phyloP scores from a whole-genome alignment of 2,888 invertebrate species.

The Drosophila mimica region DNA sequence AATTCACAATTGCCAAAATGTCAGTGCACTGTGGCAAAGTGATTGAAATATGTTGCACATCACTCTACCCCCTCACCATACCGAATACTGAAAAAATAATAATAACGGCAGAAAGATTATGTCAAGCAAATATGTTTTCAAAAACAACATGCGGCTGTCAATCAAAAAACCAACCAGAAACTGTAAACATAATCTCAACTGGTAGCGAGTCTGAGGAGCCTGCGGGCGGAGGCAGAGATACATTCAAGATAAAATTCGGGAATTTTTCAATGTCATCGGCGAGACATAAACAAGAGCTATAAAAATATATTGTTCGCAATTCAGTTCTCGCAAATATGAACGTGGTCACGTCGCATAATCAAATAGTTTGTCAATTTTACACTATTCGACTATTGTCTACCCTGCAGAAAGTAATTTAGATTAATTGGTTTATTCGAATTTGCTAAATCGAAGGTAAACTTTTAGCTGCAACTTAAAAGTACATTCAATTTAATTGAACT shows the following conservation, averaged over 20 bases:
- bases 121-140: conserved; percentile 22
- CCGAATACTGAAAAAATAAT: background rate
- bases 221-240: conserved; percentile 12
- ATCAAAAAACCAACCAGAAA: conserved; percentile 47
- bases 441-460: background rate
- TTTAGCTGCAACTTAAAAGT: background rate
- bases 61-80: background rate
- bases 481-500: background rate
- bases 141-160: conserved; percentile 50
- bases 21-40: conserved; percentile 37
- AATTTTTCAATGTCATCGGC: conserved; percentile 51
- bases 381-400: background rate
- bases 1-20: conserved; percentile 52
- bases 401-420: background rate
- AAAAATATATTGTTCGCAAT: conserved; percentile 22
- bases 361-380: conserved; percentile 9
- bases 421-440: background rate
- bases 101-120: conserved; percentile 5
- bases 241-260: conserved; percentile 23
- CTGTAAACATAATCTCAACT: conserved; percentile 57
- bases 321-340: conserved; percentile 11
- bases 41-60: conserved; percentile 7
- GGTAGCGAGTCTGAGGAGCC: conserved; percentile 19
- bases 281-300: conserved; percentile 58
- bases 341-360: conserved; percentile 2